Evolutionary conservation across 2,888 invertebrate genomes (phyloP), one percentile per base, ranked within the genome.

Genomic region (Tinea pellionella): DNA sequence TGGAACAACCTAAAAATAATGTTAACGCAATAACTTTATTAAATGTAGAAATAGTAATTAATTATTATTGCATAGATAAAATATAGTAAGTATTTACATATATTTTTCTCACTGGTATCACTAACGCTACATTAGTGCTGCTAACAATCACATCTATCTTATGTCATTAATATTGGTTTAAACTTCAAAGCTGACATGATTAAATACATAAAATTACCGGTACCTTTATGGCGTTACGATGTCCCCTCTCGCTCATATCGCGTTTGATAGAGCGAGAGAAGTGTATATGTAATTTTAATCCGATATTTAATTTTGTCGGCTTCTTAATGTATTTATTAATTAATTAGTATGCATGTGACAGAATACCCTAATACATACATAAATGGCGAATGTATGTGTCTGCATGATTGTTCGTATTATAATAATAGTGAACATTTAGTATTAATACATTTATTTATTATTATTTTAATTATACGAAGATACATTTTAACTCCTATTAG

Each of bases 301-400:
- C n/a, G n/a, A n/a, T n/a, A n/a, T 24, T 2, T 18, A 37, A 32
- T 32, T n/a, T 57, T 32, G 57, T 57, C 57, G 32, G 57, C 32
- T 57, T 32, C 55, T 32, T 4, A n/a, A 57, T 24, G 13, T 57
- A 32, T 15, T 19, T n/a, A n/a, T n/a, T n/a, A n/a, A n/a, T n/a
- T n/a, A 24, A 29, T 19, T 53, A 30, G 15, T 12, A 13, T 78
- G 85, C 85, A 86, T 85, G 85, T 79, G 77, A 81, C 84, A 81
- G 78, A 80, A 78, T 63, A 62, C 69, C 71, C 47, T 57, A 29
- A 18, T 69, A 69, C 67, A 69, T 60, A 24, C 29, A 24, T 24
- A 15, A 16, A 53, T 12, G 63, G 60, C 63, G n/a, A 62, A 61
- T 72, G 72, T 80, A 70, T 79, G 73, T 77, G 73, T n/a, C n/a